These are phyloP conservation scores for Cantharis rufa DNA, from an alignment of 2,888 invertebrate species.

Conservation along the genomic window DNA sequence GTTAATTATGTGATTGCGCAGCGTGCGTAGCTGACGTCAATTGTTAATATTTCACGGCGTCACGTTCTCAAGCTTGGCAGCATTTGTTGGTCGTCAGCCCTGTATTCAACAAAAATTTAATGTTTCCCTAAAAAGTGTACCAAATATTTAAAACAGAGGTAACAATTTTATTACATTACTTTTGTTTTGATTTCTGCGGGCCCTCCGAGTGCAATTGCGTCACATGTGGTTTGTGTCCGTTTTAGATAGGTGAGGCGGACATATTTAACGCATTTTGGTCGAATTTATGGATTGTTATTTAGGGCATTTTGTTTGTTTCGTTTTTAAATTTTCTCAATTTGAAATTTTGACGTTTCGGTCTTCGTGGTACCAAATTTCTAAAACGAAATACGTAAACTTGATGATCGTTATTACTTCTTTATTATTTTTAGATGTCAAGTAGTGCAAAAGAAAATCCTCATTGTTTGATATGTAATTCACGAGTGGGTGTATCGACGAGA, in stretches of 20 bases:
- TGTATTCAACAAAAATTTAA: conserved; percentile 54
- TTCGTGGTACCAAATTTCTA: not conserved
- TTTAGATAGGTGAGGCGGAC: conserved; percentile 26
- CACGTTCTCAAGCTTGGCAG: conserved; percentile 52
- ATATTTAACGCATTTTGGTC: conserved; percentile 30
- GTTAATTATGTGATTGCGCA: conserved; percentile 16
- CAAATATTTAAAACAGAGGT: conserved; percentile 47
- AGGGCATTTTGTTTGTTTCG: conserved; percentile 10
- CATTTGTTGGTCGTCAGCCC: conserved; percentile 56
- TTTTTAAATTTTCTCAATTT: conserved; percentile 16
- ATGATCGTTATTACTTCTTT: not conserved
- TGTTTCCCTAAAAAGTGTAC: conserved; percentile 53
- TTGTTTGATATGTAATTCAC: conserved; percentile 68
- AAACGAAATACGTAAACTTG: not conserved
- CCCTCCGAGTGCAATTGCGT: conserved; percentile 39
- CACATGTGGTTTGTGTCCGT: not conserved
- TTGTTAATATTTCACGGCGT: conserved; percentile 9
- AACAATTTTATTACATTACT: conserved; percentile 35
- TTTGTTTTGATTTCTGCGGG: conserved; percentile 29
- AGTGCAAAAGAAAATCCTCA: conserved; percentile 45
- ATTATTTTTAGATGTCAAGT: conserved; percentile 46
- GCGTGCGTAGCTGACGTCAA: conserved; percentile 1
- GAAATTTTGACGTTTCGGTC: conserved; percentile 12
- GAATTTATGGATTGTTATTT: conserved; percentile 38
- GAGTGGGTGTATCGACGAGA: conserved; percentile 59